A percentile compares a stretch with the other conserved stretches of the same genome.
These are phyloP conservation scores for Epinephelus cyanopodus DNA, from an alignment of 2,113 vertebrate genomes.

Conservation along the genomic window DNA sequence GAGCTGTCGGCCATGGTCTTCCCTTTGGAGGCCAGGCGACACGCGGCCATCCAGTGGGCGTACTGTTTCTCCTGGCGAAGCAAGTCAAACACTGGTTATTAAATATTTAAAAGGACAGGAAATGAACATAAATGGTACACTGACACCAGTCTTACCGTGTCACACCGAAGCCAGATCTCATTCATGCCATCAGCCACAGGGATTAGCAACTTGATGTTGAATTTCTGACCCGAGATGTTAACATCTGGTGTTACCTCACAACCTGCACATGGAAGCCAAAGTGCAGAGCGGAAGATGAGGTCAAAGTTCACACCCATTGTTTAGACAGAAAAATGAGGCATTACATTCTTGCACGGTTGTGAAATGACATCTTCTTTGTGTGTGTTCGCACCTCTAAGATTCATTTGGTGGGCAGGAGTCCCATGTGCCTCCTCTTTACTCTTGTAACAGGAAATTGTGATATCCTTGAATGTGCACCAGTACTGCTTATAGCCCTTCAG, in stretches of 20 bases:
- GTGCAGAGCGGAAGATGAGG: slow-evolving; percentile 27
- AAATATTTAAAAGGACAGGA: neutral
- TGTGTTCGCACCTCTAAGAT: slow-evolving; percentile 91
- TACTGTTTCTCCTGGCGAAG: slow-evolving; percentile 94
- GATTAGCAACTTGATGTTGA: slow-evolving; percentile 98
- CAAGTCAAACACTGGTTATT: neutral
- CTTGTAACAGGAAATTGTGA: slow-evolving; percentile 98
- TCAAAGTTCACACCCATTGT: slow-evolving; percentile 34
- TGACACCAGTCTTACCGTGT: slow-evolving; percentile 85
- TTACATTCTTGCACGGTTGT: neutral
- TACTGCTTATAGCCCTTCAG: slow-evolving; percentile 98
- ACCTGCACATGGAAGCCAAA: slow-evolving; percentile 81
- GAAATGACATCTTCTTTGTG: neutral
- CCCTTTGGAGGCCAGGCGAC: slow-evolving; percentile 96
- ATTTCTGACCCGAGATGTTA: slow-evolving; percentile 99
- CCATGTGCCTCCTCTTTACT: slow-evolving; percentile 96
- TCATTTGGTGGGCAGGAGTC: slow-evolving; percentile 96
- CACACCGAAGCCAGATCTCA: slow-evolving; percentile 99
- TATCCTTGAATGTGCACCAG: slow-evolving; percentile 99
- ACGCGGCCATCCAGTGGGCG: slow-evolving; percentile 99
- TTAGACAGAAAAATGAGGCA: slow-evolving; percentile 31
- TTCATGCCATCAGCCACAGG: slow-evolving; percentile 99
- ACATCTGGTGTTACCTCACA: slow-evolving; percentile 99
- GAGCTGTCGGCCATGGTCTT: slow-evolving; percentile 99
- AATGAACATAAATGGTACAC: neutral